phyloP scores from a whole-genome alignment of 2,113 vertebrate species.

The Stigmatopora nigra region DNA sequence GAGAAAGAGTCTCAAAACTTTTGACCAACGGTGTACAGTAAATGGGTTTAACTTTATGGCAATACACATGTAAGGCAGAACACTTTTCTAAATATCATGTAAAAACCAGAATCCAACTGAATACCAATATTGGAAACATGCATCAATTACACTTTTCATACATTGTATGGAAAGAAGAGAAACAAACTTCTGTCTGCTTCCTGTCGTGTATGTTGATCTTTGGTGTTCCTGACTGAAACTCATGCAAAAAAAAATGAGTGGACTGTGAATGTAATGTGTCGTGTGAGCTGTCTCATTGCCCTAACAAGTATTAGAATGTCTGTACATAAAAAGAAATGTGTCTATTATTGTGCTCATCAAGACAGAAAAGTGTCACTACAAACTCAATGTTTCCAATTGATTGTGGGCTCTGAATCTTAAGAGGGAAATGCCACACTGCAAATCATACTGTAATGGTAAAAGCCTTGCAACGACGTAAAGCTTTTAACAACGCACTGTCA shows the following conservation, averaged over 20 bases:
- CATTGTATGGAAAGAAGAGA: conserved; percentile 38
- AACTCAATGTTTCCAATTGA: conserved; percentile 62
- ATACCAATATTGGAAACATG: conserved; percentile 36
- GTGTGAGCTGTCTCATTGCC: conserved; percentile 69
- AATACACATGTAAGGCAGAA: conserved; percentile 48
- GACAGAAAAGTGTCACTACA: conserved; percentile 45
- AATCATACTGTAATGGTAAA: conserved; percentile 82
- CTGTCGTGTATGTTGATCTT: conserved; percentile 49
- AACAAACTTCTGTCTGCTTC: conserved; percentile 39
- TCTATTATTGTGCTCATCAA: conserved; percentile 72
- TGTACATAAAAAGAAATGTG: conserved; percentile 69
- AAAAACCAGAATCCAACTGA: conserved; percentile 36
- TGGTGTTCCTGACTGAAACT: conserved; percentile 58
- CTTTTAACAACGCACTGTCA: conserved; percentile 68
- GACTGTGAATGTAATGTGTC: conserved; percentile 73
- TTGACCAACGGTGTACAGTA: neutral
- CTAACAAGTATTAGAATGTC: conserved; percentile 78
- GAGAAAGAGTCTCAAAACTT: too few species aligned
- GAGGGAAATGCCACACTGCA: conserved; percentile 56
- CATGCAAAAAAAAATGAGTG: conserved; percentile 54
- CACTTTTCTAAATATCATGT: conserved; percentile 52
- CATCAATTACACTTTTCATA: conserved; percentile 52
- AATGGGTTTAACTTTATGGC: conserved; percentile 46
- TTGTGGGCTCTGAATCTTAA: conserved; percentile 70
- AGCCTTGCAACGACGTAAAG: conserved; percentile 75